These are phyloP conservation scores for Cheirogaleus major DNA, from an alignment of 2,797 vertebrate genomes.

Conservation along the genomic window DNA sequence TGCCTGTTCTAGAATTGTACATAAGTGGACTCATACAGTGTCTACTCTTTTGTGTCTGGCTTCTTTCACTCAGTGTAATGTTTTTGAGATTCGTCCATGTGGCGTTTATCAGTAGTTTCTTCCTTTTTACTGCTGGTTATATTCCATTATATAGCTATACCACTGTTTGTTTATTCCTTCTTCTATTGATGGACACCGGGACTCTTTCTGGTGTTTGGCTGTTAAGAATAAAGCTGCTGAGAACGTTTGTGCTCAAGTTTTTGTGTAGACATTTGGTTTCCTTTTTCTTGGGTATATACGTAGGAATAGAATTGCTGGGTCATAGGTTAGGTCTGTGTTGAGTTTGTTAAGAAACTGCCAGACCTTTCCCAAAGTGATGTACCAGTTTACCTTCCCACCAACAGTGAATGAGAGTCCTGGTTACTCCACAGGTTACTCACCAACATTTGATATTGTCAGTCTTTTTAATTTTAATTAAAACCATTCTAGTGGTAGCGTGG, in stretches of 20 bases:
- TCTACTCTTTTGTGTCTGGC: background rate
- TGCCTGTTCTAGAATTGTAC: background rate
- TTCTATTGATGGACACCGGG: background rate
- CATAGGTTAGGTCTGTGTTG: background rate
- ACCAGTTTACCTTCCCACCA: background rate
- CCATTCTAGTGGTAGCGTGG: background rate
- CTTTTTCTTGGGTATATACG: conserved; percentile 9
- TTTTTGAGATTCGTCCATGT: background rate
- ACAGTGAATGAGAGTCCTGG: background rate
- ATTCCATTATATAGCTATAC: background rate
- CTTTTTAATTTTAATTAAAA: background rate
- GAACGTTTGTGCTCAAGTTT: background rate
- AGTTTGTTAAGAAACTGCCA: background rate
- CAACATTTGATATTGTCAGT: background rate
- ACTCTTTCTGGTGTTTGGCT: background rate
- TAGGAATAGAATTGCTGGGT: background rate
- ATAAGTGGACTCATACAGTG: background rate
- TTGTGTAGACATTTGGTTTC: background rate
- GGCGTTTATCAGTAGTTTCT: background rate
- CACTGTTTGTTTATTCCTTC: accelerated
- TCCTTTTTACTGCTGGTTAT: background rate
- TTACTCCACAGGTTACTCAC: background rate
- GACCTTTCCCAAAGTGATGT: background rate
- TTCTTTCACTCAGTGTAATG: background rate
- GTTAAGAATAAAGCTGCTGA: background rate